Percentiles rank a stretch among this genome's conserved stretches.
These are phyloP conservation scores for Avahi laniger DNA, from an alignment of 2,797 vertebrate genomes.

Conservation along the genomic window DNA sequence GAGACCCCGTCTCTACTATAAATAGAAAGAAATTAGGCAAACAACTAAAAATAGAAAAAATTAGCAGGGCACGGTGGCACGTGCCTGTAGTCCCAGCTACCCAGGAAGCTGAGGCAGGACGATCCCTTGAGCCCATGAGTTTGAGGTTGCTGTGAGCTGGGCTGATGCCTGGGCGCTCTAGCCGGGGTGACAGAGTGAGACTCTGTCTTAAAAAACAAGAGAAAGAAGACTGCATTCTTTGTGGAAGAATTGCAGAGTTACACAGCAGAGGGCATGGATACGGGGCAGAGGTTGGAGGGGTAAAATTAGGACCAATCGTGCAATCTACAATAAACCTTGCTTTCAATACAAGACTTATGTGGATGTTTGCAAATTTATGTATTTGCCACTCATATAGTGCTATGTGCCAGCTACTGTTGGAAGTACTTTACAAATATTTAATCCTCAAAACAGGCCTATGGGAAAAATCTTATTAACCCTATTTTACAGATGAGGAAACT, in stretches of 20 bases:
- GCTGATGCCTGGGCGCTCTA: too few relatives aligned
- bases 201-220: too few relatives aligned
- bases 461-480: not conserved
- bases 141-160: too few relatives aligned
- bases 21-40: too few relatives aligned
- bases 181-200: too few relatives aligned
- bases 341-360: not conserved
- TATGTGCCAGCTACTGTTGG: not conserved
- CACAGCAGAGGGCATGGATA: not conserved
- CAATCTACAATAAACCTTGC: not conserved
- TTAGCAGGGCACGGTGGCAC: too few relatives aligned
- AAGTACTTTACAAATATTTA: not conserved
- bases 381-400: not conserved
- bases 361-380: not conserved
- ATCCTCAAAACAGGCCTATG: not conserved
- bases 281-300: not conserved
- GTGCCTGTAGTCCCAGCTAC: too few relatives aligned
- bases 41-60: too few relatives aligned
- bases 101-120: too few relatives aligned
- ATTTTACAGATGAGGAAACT: not conserved
- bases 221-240: not conserved
- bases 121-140: too few relatives aligned
- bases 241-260: not conserved
- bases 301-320: not conserved
- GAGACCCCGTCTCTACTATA: too few relatives aligned